Conservation (phyloP, 2,888 invertebrate genomes). For the Brachylomia viminalis region DNA sequence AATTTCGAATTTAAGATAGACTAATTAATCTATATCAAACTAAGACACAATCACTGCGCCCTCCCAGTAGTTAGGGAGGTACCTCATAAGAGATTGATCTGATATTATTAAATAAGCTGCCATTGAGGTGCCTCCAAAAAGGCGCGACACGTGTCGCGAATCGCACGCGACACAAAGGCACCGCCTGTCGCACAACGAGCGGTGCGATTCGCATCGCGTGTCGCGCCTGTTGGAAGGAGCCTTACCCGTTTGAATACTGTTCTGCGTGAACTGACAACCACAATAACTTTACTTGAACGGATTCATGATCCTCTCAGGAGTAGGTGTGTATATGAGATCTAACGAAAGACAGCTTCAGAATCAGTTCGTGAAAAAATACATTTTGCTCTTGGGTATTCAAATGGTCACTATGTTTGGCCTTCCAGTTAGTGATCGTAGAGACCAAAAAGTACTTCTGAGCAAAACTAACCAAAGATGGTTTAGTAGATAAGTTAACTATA, state of each 20-base stretch:
- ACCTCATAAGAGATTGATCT: conserved; percentile 1
- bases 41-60: background rate
- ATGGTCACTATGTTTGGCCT: too few relatives aligned
- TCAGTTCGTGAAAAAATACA: too few relatives aligned
- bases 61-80: background rate
- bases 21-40: background rate
- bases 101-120: background rate
- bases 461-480: background rate
- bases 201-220: too few relatives aligned
- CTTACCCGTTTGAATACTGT: background rate
- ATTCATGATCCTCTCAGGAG: background rate
- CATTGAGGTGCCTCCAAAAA: background rate
- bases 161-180: too few relatives aligned
- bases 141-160: too few relatives aligned
- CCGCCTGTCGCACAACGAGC: too few relatives aligned
- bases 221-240: too few relatives aligned
- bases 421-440: too few relatives aligned
- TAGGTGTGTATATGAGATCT: background rate
- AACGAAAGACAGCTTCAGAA: background rate
- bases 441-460: background rate
- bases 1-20: background rate
- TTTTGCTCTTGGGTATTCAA: too few relatives aligned
- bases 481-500: too few relatives aligned
- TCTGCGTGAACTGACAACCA: background rate
- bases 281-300: background rate